Conservation (phyloP, 2,797 vertebrate species). For the Phalloptychus januarius region DNA sequence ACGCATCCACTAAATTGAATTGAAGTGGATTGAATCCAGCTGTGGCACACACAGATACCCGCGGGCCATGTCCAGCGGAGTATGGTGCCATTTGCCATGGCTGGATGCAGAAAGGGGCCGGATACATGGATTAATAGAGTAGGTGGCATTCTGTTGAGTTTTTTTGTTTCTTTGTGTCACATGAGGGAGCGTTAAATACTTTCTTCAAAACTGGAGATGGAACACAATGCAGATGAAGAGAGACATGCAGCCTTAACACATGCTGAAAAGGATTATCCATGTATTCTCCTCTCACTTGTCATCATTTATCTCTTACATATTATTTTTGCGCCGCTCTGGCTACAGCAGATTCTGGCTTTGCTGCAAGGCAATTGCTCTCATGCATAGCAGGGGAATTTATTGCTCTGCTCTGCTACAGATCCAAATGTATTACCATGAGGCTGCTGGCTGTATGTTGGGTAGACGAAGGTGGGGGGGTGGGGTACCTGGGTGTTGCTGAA, state of each 20-base stretch:
- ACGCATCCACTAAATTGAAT: conserved; percentile 42
- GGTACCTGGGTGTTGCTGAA: conserved; percentile 53
- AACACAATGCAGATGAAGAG: conserved; percentile 32
- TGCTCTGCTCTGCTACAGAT: conserved; percentile 57
- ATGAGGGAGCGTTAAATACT: conserved; percentile 25
- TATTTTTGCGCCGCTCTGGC: conserved; percentile 41
- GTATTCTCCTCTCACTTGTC: conserved; percentile 60
- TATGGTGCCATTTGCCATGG: conserved; percentile 56
- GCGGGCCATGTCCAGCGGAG: conserved; percentile 50
- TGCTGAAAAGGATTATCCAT: conserved; percentile 56
- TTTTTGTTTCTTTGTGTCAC: neutral
- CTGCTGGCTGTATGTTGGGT: conserved; percentile 31
- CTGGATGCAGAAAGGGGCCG: conserved; percentile 47
- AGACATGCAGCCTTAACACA: conserved; percentile 44
- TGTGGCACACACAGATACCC: conserved; percentile 11
- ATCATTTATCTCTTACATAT: conserved; percentile 60
- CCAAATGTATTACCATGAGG: conserved; percentile 57
- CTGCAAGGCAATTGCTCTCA: conserved; percentile 48
- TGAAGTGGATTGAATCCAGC: conserved; percentile 21
- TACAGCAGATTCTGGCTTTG: conserved; percentile 37
- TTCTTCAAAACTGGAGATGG: conserved; percentile 26
- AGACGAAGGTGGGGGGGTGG: conserved; percentile 31
- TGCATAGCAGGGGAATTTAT: conserved; percentile 58
- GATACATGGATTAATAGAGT: conserved; percentile 54
- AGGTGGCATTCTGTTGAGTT: conserved; percentile 43